Conservation (phyloP, 53 echinoderm and acorn worm genomes). For the Glandiceps talaboti region DNA sequence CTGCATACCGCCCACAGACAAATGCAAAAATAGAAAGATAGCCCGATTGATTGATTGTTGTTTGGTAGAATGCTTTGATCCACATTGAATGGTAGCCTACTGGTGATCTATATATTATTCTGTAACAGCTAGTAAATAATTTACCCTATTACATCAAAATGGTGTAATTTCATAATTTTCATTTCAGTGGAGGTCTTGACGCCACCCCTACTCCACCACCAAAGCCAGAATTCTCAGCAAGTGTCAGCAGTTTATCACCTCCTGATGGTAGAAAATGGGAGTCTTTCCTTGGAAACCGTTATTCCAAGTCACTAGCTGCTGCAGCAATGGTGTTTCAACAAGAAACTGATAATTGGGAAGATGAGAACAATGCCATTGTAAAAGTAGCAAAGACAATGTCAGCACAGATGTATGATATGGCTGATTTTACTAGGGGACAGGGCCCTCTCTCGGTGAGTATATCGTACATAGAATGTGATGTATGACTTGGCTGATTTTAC, state of each 20-base stretch:
- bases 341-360: constrained; percentile 76
- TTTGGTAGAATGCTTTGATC: too few species aligned
- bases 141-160: too few species aligned
- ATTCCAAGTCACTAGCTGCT: constrained; percentile 15
- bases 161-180: too few species aligned
- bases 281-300: background rate
- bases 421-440: constrained; percentile 36
- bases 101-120: too few species aligned
- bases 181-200: background rate
- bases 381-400: constrained; percentile 65
- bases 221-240: background rate
- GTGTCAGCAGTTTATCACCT: background rate
- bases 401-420: constrained; percentile 54
- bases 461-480: too few species aligned
- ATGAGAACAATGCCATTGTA: constrained; percentile 62
- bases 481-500: constrained; percentile 47
- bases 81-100: too few species aligned
- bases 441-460: constrained; percentile 21
- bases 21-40: too few species aligned
- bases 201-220: background rate
- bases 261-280: background rate
- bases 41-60: too few species aligned
- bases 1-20: too few species aligned
- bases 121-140: too few species aligned
- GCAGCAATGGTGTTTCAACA: constrained; percentile 63